A percentile compares a stretch with the other conserved stretches of the same genome.
These are phyloP conservation scores for Bombus huntii DNA, from an alignment of 1,140 invertebrate genomes.

Conservation along the genomic window DNA sequence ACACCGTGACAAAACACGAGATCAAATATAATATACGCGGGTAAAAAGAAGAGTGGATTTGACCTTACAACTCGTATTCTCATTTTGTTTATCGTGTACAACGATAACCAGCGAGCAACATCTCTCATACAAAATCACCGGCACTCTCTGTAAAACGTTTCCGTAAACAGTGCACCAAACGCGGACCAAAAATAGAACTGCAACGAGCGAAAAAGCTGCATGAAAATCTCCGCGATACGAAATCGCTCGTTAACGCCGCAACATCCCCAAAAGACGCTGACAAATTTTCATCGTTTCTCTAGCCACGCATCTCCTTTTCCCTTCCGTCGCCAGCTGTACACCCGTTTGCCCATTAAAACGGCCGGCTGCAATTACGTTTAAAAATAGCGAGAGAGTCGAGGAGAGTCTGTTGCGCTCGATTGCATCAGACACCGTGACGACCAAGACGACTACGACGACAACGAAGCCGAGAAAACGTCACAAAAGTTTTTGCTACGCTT, in stretches of 20 bases:
- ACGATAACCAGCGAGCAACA: neutral
- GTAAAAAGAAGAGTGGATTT: neutral
- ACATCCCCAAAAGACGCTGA: slow-evolving; percentile 41
- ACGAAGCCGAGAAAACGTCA: slow-evolving; percentile 51
- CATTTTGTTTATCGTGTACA: slow-evolving; percentile 7
- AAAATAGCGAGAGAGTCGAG: slow-evolving; percentile 78
- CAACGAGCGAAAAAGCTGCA: neutral
- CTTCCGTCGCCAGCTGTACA: slow-evolving; percentile 67
- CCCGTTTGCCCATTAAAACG: slow-evolving; percentile 78
- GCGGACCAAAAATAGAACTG: no score
- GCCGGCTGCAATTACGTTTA: slow-evolving; percentile 80
- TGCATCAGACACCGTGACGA: slow-evolving; percentile 78
- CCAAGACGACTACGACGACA: slow-evolving; percentile 54
- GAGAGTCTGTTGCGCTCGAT: slow-evolving; percentile 78
- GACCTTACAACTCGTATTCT: neutral
- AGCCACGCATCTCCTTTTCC: slow-evolving; percentile 23
- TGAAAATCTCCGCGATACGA: neutral
- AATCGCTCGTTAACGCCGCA: slow-evolving; percentile 42
- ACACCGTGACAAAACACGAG: neutral
- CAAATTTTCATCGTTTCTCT: slow-evolving; percentile 53
- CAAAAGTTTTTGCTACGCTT: slow-evolving; percentile 23
- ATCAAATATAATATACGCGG: neutral
- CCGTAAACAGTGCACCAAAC: neutral
- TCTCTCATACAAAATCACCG: neutral
- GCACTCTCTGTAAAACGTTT: neutral